These are phyloP conservation scores for Tenthredo livida DNA, from an alignment of 2,888 invertebrate genomes.

Conservation along the genomic window DNA sequence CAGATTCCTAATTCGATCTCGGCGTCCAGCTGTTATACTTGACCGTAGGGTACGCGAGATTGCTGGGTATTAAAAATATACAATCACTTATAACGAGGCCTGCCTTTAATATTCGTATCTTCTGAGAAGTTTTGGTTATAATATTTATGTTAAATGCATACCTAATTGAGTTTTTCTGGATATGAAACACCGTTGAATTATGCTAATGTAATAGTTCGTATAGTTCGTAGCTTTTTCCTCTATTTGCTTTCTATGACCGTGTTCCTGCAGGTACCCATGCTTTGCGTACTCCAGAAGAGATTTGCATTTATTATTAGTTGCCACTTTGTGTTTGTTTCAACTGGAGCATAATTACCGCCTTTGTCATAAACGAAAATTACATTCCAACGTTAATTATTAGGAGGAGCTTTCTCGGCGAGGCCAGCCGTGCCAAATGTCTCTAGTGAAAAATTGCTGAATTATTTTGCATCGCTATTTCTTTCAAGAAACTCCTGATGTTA, in stretches of 20 bases:
- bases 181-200: conserved; percentile 20
- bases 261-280: not conserved
- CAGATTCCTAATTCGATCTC: conserved; percentile 36
- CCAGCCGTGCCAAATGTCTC: not conserved
- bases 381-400: not conserved
- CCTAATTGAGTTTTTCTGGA: conserved; percentile 20
- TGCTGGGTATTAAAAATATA: conserved; percentile 33
- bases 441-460: not conserved
- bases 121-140: not conserved
- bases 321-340: not conserved
- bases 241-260: not conserved
- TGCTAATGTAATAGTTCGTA: not conserved
- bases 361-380: not conserved
- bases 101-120: conserved; percentile 21
- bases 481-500: not conserved
- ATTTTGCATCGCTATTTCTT: not conserved
- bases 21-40: conserved; percentile 38
- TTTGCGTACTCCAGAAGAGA: not conserved
- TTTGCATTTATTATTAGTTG: conserved; percentile 12
- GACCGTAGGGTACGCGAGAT: conserved; percentile 12
- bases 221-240: not conserved
- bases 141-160: conserved; percentile 29
- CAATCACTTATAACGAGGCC: conserved; percentile 26
- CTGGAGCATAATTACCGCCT: not conserved
- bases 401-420: not conserved